Evolutionary conservation across 1,140 invertebrate genomes (phyloP).

Genomic region (Heliconius melpomene): DNA sequence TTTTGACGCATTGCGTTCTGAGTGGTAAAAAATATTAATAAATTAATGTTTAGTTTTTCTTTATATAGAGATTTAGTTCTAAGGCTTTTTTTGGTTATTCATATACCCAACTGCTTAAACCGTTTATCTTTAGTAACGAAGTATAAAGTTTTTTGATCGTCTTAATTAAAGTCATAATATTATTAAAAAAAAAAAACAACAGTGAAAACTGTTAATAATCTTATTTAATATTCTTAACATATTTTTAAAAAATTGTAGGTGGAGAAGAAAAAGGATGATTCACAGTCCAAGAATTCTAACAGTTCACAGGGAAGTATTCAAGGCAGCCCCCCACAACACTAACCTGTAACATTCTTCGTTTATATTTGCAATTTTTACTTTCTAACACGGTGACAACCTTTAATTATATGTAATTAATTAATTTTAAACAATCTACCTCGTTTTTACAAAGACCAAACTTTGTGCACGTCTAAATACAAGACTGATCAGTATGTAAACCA

Average conservation of each 20-base stretch:
- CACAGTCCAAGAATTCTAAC: conserved; percentile 61
- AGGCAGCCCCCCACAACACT: conserved; percentile 52
- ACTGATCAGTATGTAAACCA: conserved; percentile 75
- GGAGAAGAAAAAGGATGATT: conserved; percentile 68
- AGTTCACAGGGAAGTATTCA: conserved; percentile 65
- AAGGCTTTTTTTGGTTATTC: too few species aligned
- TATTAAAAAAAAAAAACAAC: background rate
- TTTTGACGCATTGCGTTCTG: too few species aligned
- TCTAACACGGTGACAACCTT: background rate
- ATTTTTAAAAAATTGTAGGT: conserved; percentile 49
- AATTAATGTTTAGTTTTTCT: background rate
- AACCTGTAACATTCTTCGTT: conserved; percentile 26
- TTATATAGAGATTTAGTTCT: too few species aligned
- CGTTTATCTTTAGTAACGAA: background rate
- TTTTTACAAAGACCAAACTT: conserved; percentile 50
- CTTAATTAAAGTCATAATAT: background rate
- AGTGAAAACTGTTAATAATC: background rate
- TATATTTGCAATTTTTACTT: conserved; percentile 31
- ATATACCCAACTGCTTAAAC: too few species aligned
- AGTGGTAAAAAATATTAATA: conserved; percentile 56
- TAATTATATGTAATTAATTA: conserved; percentile 22
- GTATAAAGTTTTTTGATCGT: background rate
- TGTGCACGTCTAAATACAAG: conserved; percentile 61
- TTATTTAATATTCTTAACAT: background rate
- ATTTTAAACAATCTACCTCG: conserved; percentile 65